phyloP scores from a whole-genome alignment of 2,797 vertebrate genomes.

The Neosalanx taihuensis region DNA sequence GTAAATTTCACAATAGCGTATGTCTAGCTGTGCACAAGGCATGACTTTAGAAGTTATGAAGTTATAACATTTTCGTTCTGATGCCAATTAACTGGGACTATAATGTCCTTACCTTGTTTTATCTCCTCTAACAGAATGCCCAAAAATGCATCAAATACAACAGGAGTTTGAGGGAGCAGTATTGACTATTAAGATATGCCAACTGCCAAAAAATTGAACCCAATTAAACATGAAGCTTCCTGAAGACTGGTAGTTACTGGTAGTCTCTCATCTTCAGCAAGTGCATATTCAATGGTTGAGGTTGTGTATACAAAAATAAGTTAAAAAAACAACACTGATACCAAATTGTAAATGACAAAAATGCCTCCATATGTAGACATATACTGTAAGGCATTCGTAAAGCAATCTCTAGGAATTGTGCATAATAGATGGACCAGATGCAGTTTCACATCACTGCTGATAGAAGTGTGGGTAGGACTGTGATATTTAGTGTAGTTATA shows the following conservation, averaged over 20 bases:
- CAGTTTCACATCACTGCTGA: slow-evolving; percentile 30
- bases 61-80: slow-evolving; percentile 74
- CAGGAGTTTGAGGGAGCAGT: slow-evolving; percentile 56
- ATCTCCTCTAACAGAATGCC: slow-evolving; percentile 63
- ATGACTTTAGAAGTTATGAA: slow-evolving; percentile 85
- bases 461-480: slow-evolving; percentile 10
- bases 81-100: slow-evolving; percentile 75
- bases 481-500: background rate
- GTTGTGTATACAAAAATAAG: slow-evolving; percentile 40
- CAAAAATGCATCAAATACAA: slow-evolving; percentile 68
- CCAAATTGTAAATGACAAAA: slow-evolving; percentile 55
- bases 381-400: slow-evolving; percentile 49
- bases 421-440: slow-evolving; percentile 27
- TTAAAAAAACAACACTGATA: slow-evolving; percentile 25
- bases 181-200: slow-evolving; percentile 66
- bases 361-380: slow-evolving; percentile 28
- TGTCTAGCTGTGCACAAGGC: slow-evolving; percentile 80
- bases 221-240: slow-evolving; percentile 66
- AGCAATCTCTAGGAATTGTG: slow-evolving; percentile 37
- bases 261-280: slow-evolving; percentile 73
- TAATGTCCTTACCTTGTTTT: slow-evolving; percentile 78
- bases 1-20: slow-evolving; percentile 80
- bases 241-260: slow-evolving; percentile 68
- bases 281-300: slow-evolving; percentile 74
- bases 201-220: slow-evolving; percentile 44